Percentiles rank a stretch among this genome's conserved stretches.
Conservation (phyloP, 1,140 invertebrate genomes). For the Hesperophylax magnus region DNA sequence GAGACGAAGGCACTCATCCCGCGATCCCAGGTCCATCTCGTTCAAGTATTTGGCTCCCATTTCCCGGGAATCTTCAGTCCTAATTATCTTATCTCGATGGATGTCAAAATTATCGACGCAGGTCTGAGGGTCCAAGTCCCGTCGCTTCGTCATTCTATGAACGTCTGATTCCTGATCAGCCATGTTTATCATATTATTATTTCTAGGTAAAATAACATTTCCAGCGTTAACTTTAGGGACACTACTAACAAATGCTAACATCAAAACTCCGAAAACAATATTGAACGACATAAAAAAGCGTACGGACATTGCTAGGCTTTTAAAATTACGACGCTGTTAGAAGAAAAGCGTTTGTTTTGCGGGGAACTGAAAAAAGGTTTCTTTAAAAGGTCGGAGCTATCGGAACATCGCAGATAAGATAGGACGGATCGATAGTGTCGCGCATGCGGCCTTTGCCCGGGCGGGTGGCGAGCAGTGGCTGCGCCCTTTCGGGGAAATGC, state of each 20-base stretch:
- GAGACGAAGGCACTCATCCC: conserved; percentile 85
- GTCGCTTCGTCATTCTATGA: conserved; percentile 54
- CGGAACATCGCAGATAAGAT: background rate
- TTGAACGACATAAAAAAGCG: background rate
- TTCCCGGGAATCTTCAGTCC: conserved; percentile 87
- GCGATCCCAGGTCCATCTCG: conserved; percentile 83
- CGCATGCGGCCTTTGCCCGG: background rate
- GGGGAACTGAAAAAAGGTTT: background rate
- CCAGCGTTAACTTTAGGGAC: conserved; percentile 3
- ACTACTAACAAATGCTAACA: conserved; percentile 33
- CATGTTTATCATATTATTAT: conserved; percentile 46
- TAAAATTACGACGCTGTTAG: conserved; percentile 7
- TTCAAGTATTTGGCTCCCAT: conserved; percentile 92
- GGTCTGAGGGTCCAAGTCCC: conserved; percentile 67
- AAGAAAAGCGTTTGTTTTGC: background rate
- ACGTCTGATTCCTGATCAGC: conserved; percentile 22
- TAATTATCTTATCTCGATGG: conserved; percentile 90
- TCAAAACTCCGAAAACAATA: conserved; percentile 41
- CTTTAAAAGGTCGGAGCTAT: background rate
- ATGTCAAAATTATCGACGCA: conserved; percentile 84
- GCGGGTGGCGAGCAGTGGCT: background rate
- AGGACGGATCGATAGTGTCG: conserved; percentile 30
- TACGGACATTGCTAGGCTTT: conserved; percentile 10
- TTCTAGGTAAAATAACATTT: conserved; percentile 45
- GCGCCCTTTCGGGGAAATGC: conserved; percentile 32